These are phyloP conservation scores for Romanogobio albipinnatus DNA, from an alignment of 2,113 vertebrate species.

Conservation along the genomic window DNA sequence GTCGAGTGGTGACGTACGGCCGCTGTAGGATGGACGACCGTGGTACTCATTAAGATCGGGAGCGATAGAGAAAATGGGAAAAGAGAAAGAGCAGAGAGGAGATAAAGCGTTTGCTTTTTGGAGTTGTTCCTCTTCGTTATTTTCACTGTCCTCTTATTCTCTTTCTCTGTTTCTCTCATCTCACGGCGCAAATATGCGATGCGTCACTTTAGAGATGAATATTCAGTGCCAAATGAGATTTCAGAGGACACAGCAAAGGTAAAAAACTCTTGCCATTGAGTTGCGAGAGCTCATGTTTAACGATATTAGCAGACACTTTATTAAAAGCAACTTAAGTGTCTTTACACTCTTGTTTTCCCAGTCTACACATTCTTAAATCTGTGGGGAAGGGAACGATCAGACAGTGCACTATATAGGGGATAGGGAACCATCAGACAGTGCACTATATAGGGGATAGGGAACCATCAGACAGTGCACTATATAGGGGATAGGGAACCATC, in stretches of 20 bases:
- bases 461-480: no score
- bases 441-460: no score
- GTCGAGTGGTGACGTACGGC: constrained; percentile 69
- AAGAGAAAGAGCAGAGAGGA: constrained; percentile 55
- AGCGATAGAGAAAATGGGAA: constrained; percentile 75
- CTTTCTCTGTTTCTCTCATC: constrained; percentile 47
- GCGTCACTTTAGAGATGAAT: neutral
- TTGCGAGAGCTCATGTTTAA: neutral
- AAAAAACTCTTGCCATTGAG: neutral
- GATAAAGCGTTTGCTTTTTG: constrained; percentile 74
- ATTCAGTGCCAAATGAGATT: constrained; percentile 8
- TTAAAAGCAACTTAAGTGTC: neutral
- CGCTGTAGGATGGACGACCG: constrained; percentile 69
- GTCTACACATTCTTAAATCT: no score
- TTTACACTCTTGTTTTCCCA: neutral
- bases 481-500: no score
- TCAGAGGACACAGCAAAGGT: constrained; percentile 8
- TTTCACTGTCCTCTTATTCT: constrained; percentile 59
- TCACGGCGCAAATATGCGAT: constrained; percentile 24
- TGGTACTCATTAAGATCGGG: constrained; percentile 78
- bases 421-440: no score
- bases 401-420: no score
- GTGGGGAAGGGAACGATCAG: no score
- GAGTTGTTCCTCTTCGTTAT: constrained; percentile 79
- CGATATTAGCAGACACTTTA: neutral